Percentiles rank a stretch among this genome's conserved stretches.
Conservation (phyloP, 2,113 vertebrate species). For the Cromileptes altivelis region DNA sequence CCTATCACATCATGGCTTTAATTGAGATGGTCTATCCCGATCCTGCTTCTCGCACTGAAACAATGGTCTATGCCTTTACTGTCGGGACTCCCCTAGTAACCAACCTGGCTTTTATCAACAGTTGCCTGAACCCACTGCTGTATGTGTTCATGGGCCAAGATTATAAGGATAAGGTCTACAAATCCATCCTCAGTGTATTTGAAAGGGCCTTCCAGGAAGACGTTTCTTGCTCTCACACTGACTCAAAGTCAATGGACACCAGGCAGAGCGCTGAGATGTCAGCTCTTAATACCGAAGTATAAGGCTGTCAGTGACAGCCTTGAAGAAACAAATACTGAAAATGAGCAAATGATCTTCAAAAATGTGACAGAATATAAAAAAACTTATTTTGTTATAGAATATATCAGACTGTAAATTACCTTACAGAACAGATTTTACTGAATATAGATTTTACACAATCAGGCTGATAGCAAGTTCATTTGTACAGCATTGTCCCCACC, state of each 20-base stretch:
- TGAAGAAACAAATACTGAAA: constrained; percentile 8
- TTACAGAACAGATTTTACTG: too few relatives aligned
- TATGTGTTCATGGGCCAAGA: constrained; percentile 89
- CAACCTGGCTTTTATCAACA: constrained; percentile 85
- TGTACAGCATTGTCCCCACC: background rate
- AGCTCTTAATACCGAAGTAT: constrained; percentile 80
- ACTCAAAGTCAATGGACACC: constrained; percentile 77
- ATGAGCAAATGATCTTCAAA: background rate
- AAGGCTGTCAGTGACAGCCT: background rate
- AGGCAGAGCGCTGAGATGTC: constrained; percentile 82
- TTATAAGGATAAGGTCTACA: constrained; percentile 84
- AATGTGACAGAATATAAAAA: too few relatives aligned
- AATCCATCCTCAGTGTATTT: constrained; percentile 82
- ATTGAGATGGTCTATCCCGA: constrained; percentile 79
- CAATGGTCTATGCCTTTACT: constrained; percentile 54
- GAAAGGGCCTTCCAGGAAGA: constrained; percentile 84
- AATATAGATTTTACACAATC: background rate
- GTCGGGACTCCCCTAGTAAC: constrained; percentile 80
- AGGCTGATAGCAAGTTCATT: background rate
- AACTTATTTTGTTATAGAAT: too few relatives aligned
- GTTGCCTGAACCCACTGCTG: constrained; percentile 86
- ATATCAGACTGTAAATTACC: too few relatives aligned
- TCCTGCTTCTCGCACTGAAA: constrained; percentile 45
- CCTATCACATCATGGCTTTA: constrained; percentile 86
- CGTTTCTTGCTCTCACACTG: constrained; percentile 75